Conservation (phyloP, 2,113 vertebrate genomes). For the Sturnira hondurensis region DNA sequence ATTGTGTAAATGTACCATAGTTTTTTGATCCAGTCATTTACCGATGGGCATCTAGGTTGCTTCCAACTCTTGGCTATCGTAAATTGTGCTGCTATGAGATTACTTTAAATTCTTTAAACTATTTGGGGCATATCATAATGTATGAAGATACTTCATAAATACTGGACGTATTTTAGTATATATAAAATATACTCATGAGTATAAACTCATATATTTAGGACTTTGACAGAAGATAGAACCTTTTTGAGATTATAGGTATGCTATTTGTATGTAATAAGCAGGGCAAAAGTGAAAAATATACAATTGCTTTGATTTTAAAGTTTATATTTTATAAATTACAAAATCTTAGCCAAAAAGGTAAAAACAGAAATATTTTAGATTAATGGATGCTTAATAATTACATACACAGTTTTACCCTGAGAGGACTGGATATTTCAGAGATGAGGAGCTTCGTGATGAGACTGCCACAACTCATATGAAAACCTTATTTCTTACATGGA, state of each 20-base stretch:
- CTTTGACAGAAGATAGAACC: neutral
- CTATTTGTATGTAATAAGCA: neutral
- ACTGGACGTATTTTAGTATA: neutral
- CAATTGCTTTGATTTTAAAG: neutral
- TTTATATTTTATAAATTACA: neutral
- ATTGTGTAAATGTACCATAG: too few species aligned
- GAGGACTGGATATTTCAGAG: neutral
- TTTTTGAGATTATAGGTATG: neutral
- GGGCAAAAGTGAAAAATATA: neutral
- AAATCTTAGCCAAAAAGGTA: neutral
- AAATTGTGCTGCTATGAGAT: too few species aligned
- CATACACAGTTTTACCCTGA: slow-evolving; percentile 2
- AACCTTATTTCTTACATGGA: neutral
- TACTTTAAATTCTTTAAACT: slow-evolving; percentile 6
- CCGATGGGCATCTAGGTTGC: too few species aligned
- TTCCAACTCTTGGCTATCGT: too few species aligned
- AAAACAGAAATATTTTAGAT: neutral
- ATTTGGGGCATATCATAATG: neutral
- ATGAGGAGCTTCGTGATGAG: neutral
- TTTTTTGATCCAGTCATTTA: too few species aligned
- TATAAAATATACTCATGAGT: neutral
- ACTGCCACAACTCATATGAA: neutral
- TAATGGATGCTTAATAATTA: neutral
- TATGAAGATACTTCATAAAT: neutral
- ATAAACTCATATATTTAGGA: neutral